phyloP scores from a whole-genome alignment of 2,888 invertebrate genomes.

The Euzetes globulus region DNA sequence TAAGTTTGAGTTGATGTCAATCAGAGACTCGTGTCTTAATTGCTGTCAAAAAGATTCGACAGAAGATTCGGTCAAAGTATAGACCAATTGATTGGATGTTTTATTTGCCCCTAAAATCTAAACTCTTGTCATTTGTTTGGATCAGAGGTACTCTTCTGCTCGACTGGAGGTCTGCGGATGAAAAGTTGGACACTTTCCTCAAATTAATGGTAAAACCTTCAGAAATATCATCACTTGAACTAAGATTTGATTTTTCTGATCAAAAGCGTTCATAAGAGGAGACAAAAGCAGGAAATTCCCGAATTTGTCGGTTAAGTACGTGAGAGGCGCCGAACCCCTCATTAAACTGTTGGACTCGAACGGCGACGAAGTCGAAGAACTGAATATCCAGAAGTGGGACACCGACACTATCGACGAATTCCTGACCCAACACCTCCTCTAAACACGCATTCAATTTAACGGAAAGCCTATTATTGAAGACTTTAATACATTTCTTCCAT shows the following conservation, averaged over 20 bases:
- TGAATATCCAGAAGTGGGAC: constrained; percentile 97
- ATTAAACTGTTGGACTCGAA: constrained; percentile 80
- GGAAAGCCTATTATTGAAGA: neutral
- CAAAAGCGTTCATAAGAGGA: constrained; percentile 83
- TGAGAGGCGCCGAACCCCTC: constrained; percentile 85
- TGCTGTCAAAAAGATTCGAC: constrained; percentile 61
- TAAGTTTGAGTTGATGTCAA: constrained; percentile 62
- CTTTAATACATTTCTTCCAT: neutral
- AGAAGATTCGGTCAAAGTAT: constrained; percentile 55
- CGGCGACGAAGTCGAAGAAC: constrained; percentile 67
- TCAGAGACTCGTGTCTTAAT: constrained; percentile 64
- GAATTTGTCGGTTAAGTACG: constrained; percentile 83
- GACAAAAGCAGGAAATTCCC: constrained; percentile 80
- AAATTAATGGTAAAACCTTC: constrained; percentile 65
- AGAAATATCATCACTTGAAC: neutral
- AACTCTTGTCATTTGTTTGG: constrained; percentile 38
- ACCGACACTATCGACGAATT: constrained; percentile 97
- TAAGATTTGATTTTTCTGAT: constrained; percentile 34
- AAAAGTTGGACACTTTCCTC: constrained; percentile 95
- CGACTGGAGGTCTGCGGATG: constrained; percentile 94
- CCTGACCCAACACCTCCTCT: constrained; percentile 1
- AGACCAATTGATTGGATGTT: neutral
- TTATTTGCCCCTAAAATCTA: neutral
- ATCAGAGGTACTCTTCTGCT: constrained; percentile 73
- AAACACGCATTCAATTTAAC: neutral